Evolutionary conservation across 2,113 vertebrate species (phyloP).

Genomic region (Brienomyrus brachyistius): DNA sequence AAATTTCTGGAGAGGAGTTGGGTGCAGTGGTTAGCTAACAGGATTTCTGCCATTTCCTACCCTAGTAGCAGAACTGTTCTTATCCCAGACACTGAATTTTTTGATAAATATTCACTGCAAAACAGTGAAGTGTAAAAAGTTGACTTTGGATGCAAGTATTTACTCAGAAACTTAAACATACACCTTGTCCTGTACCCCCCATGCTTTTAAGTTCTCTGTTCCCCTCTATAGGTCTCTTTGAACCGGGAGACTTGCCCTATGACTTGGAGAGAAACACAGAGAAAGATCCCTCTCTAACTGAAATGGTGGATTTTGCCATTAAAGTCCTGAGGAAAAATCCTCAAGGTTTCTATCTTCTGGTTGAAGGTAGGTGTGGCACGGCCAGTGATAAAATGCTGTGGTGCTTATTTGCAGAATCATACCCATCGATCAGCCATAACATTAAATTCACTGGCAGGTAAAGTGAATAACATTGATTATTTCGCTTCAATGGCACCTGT

Average conservation of each 20-base stretch:
- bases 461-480: background rate
- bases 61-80: background rate
- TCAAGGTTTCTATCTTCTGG: constrained; percentile 82
- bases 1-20: background rate
- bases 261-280: constrained; percentile 75
- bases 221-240: constrained; percentile 74
- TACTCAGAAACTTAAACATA: background rate
- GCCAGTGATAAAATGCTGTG: background rate
- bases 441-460: background rate
- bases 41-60: background rate
- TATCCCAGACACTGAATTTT: background rate
- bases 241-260: constrained; percentile 77
- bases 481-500: background rate
- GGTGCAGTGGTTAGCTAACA: background rate
- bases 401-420: background rate
- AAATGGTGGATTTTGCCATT: constrained; percentile 86
- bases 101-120: background rate
- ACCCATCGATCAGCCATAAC: background rate
- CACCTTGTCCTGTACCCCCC: background rate
- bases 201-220: background rate
- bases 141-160: background rate
- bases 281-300: constrained; percentile 79
- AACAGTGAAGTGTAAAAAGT: background rate
- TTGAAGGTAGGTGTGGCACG: constrained; percentile 69
- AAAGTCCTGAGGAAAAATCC: constrained; percentile 80